Conservation (phyloP, 2,113 vertebrate species). For the Clarias macrocephalus region DNA sequence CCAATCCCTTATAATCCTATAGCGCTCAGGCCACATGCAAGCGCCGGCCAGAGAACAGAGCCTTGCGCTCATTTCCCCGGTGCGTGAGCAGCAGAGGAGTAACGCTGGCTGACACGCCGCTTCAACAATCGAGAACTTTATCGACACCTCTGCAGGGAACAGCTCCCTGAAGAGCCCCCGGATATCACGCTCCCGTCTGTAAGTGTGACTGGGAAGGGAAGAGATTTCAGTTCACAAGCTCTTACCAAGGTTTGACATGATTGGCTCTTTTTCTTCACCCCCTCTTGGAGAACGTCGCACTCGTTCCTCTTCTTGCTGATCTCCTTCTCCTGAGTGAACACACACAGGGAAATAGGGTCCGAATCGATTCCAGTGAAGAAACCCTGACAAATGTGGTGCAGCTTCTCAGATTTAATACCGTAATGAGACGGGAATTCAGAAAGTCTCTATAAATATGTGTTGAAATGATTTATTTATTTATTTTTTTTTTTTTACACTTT, state of each 20-base stretch:
- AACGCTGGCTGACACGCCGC: constrained; percentile 27
- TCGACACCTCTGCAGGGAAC: constrained; percentile 28
- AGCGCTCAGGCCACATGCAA: neutral
- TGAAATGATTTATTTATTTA: neutral
- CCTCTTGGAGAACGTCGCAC: constrained; percentile 71
- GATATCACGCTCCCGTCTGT: neutral
- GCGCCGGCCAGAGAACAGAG: neutral
- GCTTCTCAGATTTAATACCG: neutral
- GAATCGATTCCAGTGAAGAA: constrained; percentile 41
- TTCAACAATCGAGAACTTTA: constrained; percentile 25
- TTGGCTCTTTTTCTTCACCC: constrained; percentile 78
- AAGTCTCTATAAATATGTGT: neutral
- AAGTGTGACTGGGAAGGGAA: neutral
- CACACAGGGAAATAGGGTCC: constrained; percentile 50
- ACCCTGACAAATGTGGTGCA: neutral
- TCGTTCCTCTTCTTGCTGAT: constrained; percentile 73
- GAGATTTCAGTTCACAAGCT: constrained; percentile 48
- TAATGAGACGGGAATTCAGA: neutral
- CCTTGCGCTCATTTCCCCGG: constrained; percentile 4
- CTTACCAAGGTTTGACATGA: constrained; percentile 83
- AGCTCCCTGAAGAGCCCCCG: neutral
- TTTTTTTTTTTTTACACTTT: neutral
- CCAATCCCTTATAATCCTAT: neutral
- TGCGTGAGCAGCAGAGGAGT: neutral
- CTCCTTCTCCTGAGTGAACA: constrained; percentile 72